Base-by-base conservation (phyloP, 1,140 invertebrate genomes). In the Potamilus streckersoni region DNA sequence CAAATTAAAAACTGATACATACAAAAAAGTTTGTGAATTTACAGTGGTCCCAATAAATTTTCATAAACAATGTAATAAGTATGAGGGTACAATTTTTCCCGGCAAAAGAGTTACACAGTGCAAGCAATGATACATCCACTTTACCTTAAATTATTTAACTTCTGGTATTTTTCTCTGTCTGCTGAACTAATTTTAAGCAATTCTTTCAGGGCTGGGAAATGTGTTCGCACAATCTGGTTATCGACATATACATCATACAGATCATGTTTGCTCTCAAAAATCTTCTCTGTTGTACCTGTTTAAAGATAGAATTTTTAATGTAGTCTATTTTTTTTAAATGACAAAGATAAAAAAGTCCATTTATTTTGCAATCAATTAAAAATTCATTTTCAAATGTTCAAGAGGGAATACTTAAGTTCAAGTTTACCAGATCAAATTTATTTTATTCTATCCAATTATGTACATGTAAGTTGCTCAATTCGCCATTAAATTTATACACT, bases 281-380 rank as follows among this genome's bases (percentile, higher is more conserved):
- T 91, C 80, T 91, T 91, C 78, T 91, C 90, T 71, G 90, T 91
- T 23, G 90, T 91, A 84, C 90, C 90, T 85, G 66, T 12, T 67
- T 17, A 69, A 65, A 72, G 27, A 38, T 1, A 38, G 38, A 4
- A 38, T 6, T 38, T 8, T 38, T 38, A 38, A 8, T 4, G 38
- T 38, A 38, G 4, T 38, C 8, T 38, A 2, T 38, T 2, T 38
- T 38, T 38, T 38, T 38, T 38, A 38, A 38, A 38, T 38, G 4
- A 6, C 4, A 8, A 6, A 2, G 1, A 38, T 38, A 38, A 38
- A 38, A 38, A 2, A 38, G 8, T 38, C 38, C 38, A 38, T 38
- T 38, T 38, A 38, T 38, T 8, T 38, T 38, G 38, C 8, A 38
- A 38, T 38, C 1, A 38, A 38, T 38, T 38, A 38, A 6, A 8